Base-by-base conservation (phyloP, 2,888 invertebrate genomes). In the Hemaris fuciformis region DNA sequence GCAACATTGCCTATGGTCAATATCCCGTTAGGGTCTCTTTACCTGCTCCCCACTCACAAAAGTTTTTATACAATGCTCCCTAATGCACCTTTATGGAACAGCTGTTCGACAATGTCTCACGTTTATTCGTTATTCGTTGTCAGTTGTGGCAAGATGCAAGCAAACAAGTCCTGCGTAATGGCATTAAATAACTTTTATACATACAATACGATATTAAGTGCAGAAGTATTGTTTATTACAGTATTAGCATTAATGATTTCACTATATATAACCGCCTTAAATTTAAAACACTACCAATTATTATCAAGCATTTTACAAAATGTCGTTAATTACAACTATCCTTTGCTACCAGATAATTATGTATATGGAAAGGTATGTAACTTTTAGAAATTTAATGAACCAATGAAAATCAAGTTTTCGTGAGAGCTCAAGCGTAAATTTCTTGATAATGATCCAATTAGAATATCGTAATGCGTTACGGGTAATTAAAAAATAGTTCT, bases 11-110 rank as follows among this genome's bases (percentile, higher is more conserved):
- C 45, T 48, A 48, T 56, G 48, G 65, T 76, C 77, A 77, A 77
- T 18, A 53, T 78, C 66, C 66, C 67, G 66, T 65, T 64, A 60
- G 66, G 74, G 77, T 63, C 60, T 65, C 76, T 76, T 82, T 88
- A 88, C 88, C 89, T 88, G 88, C 79, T 67, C 76, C 79, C 81
- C 66, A 65, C 64, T 61, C 57, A 43, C 60, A 38, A 38, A 8
- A 8, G 38, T 65, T 57, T 57, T 57, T 53, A 53, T 27, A 61
- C 61, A 57, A 61, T 46, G 57, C n/a, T 46, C 57, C 61, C 63
- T 59, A 56, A 61, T 73, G 71, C 77, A 77, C 73, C 77, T 80
- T 77, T 69, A 41, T 15, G 34, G 59, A 59, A 56, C 59, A 59
- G 56, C 56, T 62, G 59, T 59, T 59, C 23, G 23, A 34, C 10